Evolutionary conservation across 2,113 vertebrate species (phyloP).

Genomic region (Motacilla tschutschensis): DNA sequence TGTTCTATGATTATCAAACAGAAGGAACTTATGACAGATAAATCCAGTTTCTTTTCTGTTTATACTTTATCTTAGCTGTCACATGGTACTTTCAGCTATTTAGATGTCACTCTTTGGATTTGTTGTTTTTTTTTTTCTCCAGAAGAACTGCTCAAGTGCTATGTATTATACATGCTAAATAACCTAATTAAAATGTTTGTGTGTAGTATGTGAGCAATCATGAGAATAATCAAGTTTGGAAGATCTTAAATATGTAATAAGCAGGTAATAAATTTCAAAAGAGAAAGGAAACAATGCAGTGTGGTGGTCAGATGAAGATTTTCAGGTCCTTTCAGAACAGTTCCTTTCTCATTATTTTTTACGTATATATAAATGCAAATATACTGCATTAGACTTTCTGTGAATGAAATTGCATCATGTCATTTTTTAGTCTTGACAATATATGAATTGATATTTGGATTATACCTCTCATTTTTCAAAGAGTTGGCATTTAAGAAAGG

Average conservation of each 20-base stretch:
- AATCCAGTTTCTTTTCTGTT: conserved; percentile 28
- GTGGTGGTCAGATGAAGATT: background rate
- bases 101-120: background rate
- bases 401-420: background rate
- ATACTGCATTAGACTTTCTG: background rate
- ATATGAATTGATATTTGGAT: background rate
- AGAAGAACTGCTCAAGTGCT: conserved; percentile 23
- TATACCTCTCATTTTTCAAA: background rate
- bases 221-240: conserved; percentile 10
- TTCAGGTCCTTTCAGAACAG: background rate
- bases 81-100: conserved; percentile 21
- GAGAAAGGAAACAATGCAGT: background rate
- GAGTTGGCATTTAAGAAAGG: background rate
- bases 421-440: background rate
- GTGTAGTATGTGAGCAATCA: background rate
- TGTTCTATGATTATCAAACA: conserved; percentile 44
- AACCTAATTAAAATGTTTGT: conserved; percentile 48
- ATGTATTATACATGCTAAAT: conserved; percentile 45
- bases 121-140: background rate
- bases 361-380: background rate
- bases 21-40: conserved; percentile 24
- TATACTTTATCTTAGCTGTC: conserved; percentile 27
- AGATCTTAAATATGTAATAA: conserved; percentile 26
- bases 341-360: background rate
- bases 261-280: conserved; percentile 9